phyloP scores from a whole-genome alignment of 2,888 invertebrate species.

The Tortricodes alternella region DNA sequence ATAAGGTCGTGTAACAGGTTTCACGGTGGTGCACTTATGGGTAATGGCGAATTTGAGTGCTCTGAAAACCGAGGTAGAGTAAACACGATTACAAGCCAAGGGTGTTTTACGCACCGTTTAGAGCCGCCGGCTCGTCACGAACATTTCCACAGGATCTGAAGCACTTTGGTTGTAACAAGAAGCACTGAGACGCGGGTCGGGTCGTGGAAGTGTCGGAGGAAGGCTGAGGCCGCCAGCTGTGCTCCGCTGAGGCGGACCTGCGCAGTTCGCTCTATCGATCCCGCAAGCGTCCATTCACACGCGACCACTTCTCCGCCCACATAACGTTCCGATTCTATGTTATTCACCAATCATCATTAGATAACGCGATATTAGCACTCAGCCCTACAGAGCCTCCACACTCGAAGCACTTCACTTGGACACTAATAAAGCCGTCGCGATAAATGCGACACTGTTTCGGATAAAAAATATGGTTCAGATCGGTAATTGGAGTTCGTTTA shows the following conservation, averaged over 20 bases:
- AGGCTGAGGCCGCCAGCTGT: constrained; percentile 68
- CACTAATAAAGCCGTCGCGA: constrained; percentile 51
- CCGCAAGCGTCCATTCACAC: constrained; percentile 69
- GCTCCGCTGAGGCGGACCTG: constrained; percentile 56
- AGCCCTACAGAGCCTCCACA: constrained; percentile 52
- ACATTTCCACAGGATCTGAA: constrained; percentile 60
- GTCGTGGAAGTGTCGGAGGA: constrained; percentile 46
- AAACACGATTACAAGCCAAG: neutral
- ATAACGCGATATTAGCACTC: constrained; percentile 71
- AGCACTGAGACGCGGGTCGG: constrained; percentile 58
- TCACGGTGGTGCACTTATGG: constrained; percentile 42
- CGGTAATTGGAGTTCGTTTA: constrained; percentile 8
- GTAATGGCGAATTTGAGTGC: constrained; percentile 46
- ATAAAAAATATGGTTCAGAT: constrained; percentile 27
- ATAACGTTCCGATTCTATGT: constrained; percentile 61
- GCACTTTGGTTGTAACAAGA: constrained; percentile 58
- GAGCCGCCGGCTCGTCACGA: constrained; percentile 57
- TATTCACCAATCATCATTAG: constrained; percentile 75
- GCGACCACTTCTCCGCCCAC: constrained; percentile 71
- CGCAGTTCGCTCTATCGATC: constrained; percentile 78
- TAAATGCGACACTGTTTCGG: constrained; percentile 39
- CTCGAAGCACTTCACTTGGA: constrained; percentile 58
- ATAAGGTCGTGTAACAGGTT: constrained; percentile 66
- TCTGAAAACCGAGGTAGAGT: constrained; percentile 1
- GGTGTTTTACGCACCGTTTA: constrained; percentile 68